Evolutionary conservation across 2,113 vertebrate genomes (phyloP), one percentile per base, ranked within the genome.

Genomic region (Hypocryptadius cinnamomeus): DNA sequence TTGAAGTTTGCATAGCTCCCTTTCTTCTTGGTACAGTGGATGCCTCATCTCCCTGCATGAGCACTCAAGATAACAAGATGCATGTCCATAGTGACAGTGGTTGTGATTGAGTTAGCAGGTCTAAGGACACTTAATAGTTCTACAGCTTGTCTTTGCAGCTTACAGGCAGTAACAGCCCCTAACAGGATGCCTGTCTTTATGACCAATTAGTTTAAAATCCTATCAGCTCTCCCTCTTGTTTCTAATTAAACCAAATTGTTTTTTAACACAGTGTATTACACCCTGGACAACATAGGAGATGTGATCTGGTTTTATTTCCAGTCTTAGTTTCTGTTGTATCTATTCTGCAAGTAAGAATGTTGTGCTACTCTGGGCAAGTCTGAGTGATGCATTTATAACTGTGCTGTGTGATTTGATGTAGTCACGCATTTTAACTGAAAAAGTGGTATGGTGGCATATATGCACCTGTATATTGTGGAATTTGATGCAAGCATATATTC

Each of bases 181-280:
- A 87, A 91, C 50, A 92, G 76, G 86, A 84, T 93, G 82, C 37
- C 71, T 94, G 73, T 84, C 85, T 96, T 78, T 95, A 92, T 79
- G 54, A 66, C 68, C 83, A 93, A 83, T 95, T 85, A 93, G 74
- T 85, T 91, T 87, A 92, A 93, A 94, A 89, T 91, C 63, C 66
- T 57, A 81, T 69, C 91, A 79, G 57, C 57, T 77, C 79, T 79
- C 84, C 31, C 71, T 95, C 86, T 77, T 89, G 40, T 94, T 95
- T 89, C 83, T 93, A 82, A 90, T 93, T 89, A 90, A 93, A 85
- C 68, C 68, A 74, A 45, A 48, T 71, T 90, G 30, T 0, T 82
- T 94, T 94, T 91, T 86, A 78, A 72, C 89, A 78, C 45, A 74
- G 12, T 42, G 15, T 79, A 45, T 90, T 90, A 79, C 25, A 84